Conservation (phyloP, 2,888 invertebrate genomes). For the Cryptocephalus moraei region DNA sequence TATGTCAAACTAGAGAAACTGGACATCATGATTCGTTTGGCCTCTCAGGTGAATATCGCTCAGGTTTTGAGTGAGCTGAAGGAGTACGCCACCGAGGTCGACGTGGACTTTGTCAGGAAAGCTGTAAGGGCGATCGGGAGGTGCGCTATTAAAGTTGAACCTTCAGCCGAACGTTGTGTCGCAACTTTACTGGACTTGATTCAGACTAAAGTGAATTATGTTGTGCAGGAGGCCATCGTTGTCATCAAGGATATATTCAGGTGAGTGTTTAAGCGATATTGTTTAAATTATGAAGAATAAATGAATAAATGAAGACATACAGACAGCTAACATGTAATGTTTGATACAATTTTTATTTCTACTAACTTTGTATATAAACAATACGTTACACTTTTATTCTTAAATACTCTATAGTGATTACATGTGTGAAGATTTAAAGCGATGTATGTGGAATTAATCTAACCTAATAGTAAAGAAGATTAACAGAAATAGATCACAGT, state of each 20-base stretch:
- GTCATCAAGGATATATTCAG: slow-evolving; percentile 95
- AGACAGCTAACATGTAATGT: too few species aligned
- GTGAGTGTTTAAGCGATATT: slow-evolving; percentile 33
- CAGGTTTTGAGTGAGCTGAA: slow-evolving; percentile 97
- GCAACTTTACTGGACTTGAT: slow-evolving; percentile 95
- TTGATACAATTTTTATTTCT: too few species aligned
- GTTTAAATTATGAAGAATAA: neutral
- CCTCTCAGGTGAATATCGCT: slow-evolving; percentile 95
- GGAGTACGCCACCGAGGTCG: slow-evolving; percentile 98
- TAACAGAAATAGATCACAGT: too few species aligned
- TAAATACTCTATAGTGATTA: too few species aligned
- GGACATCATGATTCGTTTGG: slow-evolving; percentile 98
- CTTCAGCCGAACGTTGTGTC: slow-evolving; percentile 96
- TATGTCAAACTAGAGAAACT: slow-evolving; percentile 98
- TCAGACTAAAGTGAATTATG: slow-evolving; percentile 99
- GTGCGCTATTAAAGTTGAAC: slow-evolving; percentile 97
- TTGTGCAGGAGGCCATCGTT: slow-evolving; percentile 98
- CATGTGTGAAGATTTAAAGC: too few species aligned
- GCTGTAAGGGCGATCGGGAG: slow-evolving; percentile 97
- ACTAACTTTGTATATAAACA: too few species aligned
- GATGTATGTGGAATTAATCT: too few species aligned
- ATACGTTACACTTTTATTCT: too few species aligned
- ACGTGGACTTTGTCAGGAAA: slow-evolving; percentile 98
- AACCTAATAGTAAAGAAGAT: too few species aligned
- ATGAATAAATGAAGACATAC: too few species aligned